Conservation (phyloP, 2,113 vertebrate genomes). For the Thunnus maccoyii region DNA sequence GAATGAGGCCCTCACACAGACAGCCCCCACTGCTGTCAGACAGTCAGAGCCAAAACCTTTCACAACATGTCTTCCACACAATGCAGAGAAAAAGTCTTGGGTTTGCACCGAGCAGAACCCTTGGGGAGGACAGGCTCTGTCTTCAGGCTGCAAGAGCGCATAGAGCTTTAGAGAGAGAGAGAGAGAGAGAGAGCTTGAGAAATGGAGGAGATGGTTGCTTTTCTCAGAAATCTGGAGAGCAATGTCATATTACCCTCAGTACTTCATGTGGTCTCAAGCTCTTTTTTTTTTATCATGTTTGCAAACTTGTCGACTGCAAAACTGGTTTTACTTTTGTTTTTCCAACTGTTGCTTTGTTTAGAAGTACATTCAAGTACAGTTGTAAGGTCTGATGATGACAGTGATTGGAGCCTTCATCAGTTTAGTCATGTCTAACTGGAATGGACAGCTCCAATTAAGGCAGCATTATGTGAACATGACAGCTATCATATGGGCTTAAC, state of each 20-base stretch:
- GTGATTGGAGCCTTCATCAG: background rate
- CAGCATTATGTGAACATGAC: conserved; percentile 3
- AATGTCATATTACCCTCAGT: conserved; percentile 54
- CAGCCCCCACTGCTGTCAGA: conserved; percentile 65
- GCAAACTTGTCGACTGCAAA: conserved; percentile 60
- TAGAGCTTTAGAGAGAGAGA: conserved; percentile 30
- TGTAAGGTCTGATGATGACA: background rate
- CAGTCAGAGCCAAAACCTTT: conserved; percentile 65
- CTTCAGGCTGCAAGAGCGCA: conserved; percentile 42
- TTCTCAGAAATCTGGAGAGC: conserved; percentile 78
- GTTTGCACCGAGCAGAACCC: conserved; percentile 59
- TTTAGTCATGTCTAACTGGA: background rate
- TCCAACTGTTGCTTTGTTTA: conserved; percentile 12
- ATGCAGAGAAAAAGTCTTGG: conserved; percentile 63
- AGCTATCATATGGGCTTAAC: background rate
- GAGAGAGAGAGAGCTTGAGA: conserved; percentile 28
- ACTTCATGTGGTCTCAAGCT: conserved; percentile 77
- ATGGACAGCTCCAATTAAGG: conserved; percentile 1
- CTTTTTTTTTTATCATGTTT: conserved; percentile 62
- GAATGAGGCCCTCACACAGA: conserved; percentile 77
- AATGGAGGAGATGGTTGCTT: conserved; percentile 55
- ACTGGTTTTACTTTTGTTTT: conserved; percentile 62
- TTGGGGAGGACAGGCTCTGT: conserved; percentile 55
- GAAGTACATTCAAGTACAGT: background rate
- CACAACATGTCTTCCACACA: conserved; percentile 72